Evolutionary conservation across 1,140 invertebrate species (phyloP), one percentile per base, ranked within the genome.

Genomic region (Laupala kohalensis): DNA sequence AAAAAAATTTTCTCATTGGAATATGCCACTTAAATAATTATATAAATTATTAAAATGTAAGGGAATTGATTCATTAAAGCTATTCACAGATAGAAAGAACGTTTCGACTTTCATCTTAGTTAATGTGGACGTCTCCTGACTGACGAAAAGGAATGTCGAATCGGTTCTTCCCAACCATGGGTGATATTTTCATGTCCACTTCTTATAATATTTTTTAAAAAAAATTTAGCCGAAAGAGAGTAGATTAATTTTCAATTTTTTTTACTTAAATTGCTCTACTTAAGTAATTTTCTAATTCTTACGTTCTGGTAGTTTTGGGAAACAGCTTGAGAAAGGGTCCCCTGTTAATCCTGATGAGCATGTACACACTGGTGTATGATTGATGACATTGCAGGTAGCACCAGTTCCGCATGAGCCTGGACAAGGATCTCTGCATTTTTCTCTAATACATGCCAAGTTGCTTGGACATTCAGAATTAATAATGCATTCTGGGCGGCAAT

Each of bases 361-460:
- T 9, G 84, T 86, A 78, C 89, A 91, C 71, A 85, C 85, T 4
- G 89, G 88, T 67, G 84, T 83, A 75, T 91, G 89, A 77, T 89
- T 90, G 25, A 87, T 82, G 24, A 90, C 87, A 75, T 80, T 84
- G 75, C 89, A 92, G 69, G 86, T 79, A 13, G 88, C 87, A 64
- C 82, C 81, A 67, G 86, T 79, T 66, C 89, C 89, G 75, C 89
- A 91, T 0, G 88, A 87, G 15, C 89, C 88, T 66, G 82, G 84
- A 77, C 90, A 91, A 70, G 89, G 89, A 80, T 91, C 86, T 65
- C 82, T 81, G 79, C 90, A 91, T 80, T 87, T 88, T 77, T 89
- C 84, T 74, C 86, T 86, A 53, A 88, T 86, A 77, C 90, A 92
- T 5, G 89, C 89, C 76, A 83, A 80, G 72, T 84, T 85, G 72